A percentile compares a stretch with the other conserved stretches of the same genome.
Evolutionary conservation across 2,888 invertebrate species (phyloP).

Genomic region (Colletes collaris): DNA sequence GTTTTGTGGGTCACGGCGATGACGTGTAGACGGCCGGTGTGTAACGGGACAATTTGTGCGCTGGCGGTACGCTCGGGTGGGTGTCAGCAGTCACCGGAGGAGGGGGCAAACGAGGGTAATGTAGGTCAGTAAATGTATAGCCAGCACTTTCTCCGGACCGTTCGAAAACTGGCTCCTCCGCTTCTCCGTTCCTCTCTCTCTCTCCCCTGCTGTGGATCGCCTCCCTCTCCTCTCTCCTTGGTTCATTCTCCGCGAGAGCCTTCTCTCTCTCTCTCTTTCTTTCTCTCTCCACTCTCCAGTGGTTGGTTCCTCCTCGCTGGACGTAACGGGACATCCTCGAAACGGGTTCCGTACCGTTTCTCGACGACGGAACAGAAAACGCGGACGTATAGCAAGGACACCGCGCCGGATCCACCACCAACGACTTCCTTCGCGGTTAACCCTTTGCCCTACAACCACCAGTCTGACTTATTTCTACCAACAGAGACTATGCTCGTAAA

Average conservation of each 20-base stretch:
- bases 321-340: slow-evolving; percentile 76
- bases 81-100: slow-evolving; percentile 52
- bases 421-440: too few species aligned
- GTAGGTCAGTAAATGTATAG: slow-evolving; percentile 82
- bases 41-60: slow-evolving; percentile 74
- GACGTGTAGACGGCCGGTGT: slow-evolving; percentile 68
- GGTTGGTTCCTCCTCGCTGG: slow-evolving; percentile 64
- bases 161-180: slow-evolving; percentile 79
- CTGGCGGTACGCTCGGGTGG: slow-evolving; percentile 65
- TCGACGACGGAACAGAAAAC: slow-evolving; percentile 31
- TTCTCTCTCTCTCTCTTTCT: background rate
- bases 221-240: slow-evolving; percentile 10
- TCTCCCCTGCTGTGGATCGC: background rate
- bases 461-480: too few species aligned
- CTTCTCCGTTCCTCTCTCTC: slow-evolving; percentile 1
- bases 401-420: too few species aligned
- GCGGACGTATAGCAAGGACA: slow-evolving; percentile 38
- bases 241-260: slow-evolving; percentile 32
- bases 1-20: slow-evolving; percentile 74
- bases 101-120: slow-evolving; percentile 74
- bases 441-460: too few species aligned
- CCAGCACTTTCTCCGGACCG: slow-evolving; percentile 81
- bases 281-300: slow-evolving; percentile 1
- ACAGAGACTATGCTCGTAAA: too few species aligned
- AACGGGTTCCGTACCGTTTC: slow-evolving; percentile 69